Conservation (phyloP, 2,113 vertebrate species). For the Proteles cristata region DNA sequence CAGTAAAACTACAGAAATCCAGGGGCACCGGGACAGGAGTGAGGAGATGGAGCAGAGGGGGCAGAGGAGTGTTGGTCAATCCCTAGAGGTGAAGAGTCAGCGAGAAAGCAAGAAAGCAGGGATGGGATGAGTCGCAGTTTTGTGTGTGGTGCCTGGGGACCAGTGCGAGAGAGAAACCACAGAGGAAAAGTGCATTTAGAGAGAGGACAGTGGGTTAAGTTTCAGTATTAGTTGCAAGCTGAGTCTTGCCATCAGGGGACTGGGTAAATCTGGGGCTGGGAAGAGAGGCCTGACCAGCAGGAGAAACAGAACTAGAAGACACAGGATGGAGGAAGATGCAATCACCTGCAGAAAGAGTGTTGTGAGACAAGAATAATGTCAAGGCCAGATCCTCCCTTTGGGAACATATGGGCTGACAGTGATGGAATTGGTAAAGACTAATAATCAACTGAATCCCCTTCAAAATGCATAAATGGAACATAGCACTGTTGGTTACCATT, state of each 20-base stretch:
- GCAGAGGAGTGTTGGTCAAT: neutral
- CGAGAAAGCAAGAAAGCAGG: neutral
- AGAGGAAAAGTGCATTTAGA: accelerated
- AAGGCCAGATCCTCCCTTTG: neutral
- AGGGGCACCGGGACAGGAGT: neutral
- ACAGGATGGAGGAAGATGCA: neutral
- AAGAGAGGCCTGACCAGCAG: neutral
- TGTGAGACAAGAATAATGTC: neutral
- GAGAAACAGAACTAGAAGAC: neutral
- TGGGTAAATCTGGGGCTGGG: neutral
- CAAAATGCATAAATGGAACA: neutral
- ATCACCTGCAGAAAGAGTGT: accelerated
- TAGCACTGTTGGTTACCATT: neutral
- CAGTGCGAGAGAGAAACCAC: neutral
- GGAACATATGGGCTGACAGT: neutral
- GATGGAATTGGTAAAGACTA: neutral
- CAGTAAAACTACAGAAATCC: neutral
- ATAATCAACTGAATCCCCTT: neutral
- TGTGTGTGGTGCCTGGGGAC: no score
- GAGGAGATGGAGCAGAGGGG: accelerated
- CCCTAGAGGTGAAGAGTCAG: neutral
- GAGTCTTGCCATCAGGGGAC: neutral
- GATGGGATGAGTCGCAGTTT: neutral
- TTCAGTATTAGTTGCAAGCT: neutral
- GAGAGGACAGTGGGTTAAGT: neutral